phyloP scores from a whole-genome alignment of 2,113 vertebrate species.

The Helogale parvula region DNA sequence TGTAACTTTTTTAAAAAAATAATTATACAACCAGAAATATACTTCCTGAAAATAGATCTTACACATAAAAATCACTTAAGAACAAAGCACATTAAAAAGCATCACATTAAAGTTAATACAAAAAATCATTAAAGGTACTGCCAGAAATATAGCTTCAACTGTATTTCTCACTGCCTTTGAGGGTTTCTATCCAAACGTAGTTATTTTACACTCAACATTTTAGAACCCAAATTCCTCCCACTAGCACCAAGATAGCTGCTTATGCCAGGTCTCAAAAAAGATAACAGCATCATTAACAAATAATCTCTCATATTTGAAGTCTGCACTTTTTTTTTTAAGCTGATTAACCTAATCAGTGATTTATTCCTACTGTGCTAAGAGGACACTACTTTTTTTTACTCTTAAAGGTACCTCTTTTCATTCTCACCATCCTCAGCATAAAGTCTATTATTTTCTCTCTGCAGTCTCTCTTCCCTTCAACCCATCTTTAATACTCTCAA shows the following conservation, averaged over 20 bases:
- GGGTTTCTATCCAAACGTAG: slow-evolving; percentile 12
- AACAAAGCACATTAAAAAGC: slow-evolving; percentile 27
- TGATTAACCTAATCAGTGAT: background rate
- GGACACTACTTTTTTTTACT: background rate
- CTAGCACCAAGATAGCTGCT: background rate
- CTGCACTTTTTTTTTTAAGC: background rate
- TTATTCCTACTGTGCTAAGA: background rate
- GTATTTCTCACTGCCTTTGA: background rate
- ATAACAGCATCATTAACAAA: background rate
- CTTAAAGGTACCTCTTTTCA: background rate
- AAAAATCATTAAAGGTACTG: slow-evolving; percentile 4
- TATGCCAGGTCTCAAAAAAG: background rate
- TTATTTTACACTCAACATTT: background rate
- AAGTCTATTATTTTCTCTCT: background rate
- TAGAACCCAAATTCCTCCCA: background rate
- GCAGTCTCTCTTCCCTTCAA: background rate
- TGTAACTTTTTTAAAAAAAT: slow-evolving; percentile 36
- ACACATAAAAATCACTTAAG: slow-evolving; percentile 34
- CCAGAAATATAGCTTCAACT: background rate
- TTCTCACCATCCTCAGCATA: background rate
- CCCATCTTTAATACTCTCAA: background rate
- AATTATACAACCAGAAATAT: slow-evolving; percentile 37
- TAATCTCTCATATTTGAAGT: background rate
- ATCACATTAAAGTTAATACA: slow-evolving; percentile 33
- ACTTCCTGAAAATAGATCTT: slow-evolving; percentile 40